Evolutionary conservation across 1,140 invertebrate species (phyloP), one percentile per base, ranked within the genome.

Genomic region (Sycophaga agraensis): DNA sequence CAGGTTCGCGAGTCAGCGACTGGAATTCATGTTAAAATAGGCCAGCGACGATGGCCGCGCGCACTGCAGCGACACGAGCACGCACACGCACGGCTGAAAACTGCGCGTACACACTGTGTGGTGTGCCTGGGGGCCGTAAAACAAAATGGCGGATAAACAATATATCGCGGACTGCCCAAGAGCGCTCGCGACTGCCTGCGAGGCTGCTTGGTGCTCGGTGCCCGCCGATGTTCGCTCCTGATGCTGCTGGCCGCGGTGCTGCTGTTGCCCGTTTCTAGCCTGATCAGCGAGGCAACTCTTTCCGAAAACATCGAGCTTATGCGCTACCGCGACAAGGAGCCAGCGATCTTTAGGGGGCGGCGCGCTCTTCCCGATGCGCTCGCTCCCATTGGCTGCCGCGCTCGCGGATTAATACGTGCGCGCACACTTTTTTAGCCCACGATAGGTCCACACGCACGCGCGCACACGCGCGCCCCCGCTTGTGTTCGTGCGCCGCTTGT

Each of bases 71-170:
- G 48, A 35, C 21, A 35, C 6, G 7, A 11, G 21, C 16, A 28
- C n/a, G 24, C 22, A 26, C 24, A 28, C 19, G 28, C 24, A 48
- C n/a, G 3, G 14, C 26, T 14, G 14, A 1, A 14, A 2, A 26
- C 14, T 28, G n/a, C 19, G 14, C 22, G 14, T 24, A 14, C 19
- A 48, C 22, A 7, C 26, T 2, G 12, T 28, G 22, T 2, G 12
- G 14, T 9, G 6, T 28, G 1, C 8, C 1, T 28, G n/a, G 39
- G 24, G 70, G 71, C 70, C 73, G 75, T 70, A 72, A 73, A 73
- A 76, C 76, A 79, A 78, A 78, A 79, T 78, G 77, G 76, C 76
- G 73, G 72, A 77, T 78, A 78, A 80, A 79, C 76, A 80, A 80
- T 78, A 55, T 39, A 16, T 2, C 12, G 8, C 9, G 12, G 11